Evolutionary conservation across 2,113 vertebrate species (phyloP).

Genomic region (Coreoperca whiteheadi): DNA sequence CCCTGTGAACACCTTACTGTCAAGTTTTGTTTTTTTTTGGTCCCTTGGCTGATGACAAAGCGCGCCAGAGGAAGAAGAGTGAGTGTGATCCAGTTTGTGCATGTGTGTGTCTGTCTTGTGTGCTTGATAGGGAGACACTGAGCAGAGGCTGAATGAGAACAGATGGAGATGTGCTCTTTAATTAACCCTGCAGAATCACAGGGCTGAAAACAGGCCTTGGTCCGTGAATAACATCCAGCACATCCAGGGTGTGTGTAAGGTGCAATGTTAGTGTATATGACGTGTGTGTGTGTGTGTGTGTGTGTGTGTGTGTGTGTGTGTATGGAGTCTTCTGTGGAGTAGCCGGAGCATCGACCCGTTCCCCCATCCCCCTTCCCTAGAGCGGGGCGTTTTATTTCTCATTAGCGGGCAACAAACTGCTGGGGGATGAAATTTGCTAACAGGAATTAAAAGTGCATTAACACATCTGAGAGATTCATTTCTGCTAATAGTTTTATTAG

Average conservation of each 20-base stretch:
- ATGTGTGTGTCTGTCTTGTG: slow-evolving; percentile 54
- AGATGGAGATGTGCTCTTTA: slow-evolving; percentile 89
- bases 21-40: slow-evolving; percentile 19
- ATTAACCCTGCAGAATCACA: slow-evolving; percentile 89
- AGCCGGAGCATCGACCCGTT: slow-evolving; percentile 80
- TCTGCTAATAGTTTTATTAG: slow-evolving; percentile 90
- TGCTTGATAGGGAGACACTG: slow-evolving; percentile 71
- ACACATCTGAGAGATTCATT: slow-evolving; percentile 88
- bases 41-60: slow-evolving; percentile 61
- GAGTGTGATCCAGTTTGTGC: slow-evolving; percentile 27
- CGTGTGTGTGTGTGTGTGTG: slow-evolving; percentile 40
- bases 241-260: slow-evolving; percentile 71
- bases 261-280: slow-evolving; percentile 63
- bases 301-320: slow-evolving; percentile 42
- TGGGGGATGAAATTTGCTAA: slow-evolving; percentile 90
- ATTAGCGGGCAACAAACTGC: slow-evolving; percentile 88
- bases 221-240: slow-evolving; percentile 87
- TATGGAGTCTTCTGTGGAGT: slow-evolving; percentile 68
- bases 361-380: slow-evolving; percentile 79
- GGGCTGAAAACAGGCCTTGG: slow-evolving; percentile 86
- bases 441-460: slow-evolving; percentile 92
- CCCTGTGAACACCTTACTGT: slow-evolving; percentile 44
- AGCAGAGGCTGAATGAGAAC: slow-evolving; percentile 84
- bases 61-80: slow-evolving; percentile 46
- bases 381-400: slow-evolving; percentile 88